Percentiles rank a stretch among this genome's conserved stretches.
These are phyloP conservation scores for Thamnophis elegans DNA, from an alignment of 2,797 vertebrate species.

Conservation along the genomic window DNA sequence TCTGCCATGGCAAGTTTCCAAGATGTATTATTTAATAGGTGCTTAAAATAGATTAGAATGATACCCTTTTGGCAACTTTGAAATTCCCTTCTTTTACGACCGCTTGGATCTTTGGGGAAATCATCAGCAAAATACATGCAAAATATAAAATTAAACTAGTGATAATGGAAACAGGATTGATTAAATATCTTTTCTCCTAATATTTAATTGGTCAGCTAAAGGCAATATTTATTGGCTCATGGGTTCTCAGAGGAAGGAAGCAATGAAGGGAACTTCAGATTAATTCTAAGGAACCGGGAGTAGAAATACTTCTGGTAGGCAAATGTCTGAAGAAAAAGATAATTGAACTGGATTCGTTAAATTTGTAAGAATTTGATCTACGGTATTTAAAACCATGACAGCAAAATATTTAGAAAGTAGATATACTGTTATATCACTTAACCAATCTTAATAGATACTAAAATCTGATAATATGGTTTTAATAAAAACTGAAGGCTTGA, in stretches of 20 bases:
- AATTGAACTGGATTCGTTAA: not conserved
- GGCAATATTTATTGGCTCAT: not conserved
- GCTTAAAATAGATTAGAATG: not conserved
- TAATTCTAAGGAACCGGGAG: not conserved
- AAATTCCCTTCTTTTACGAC: not conserved
- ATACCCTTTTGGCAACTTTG: not conserved
- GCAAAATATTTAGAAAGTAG: not conserved
- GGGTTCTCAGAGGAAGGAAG: not conserved
- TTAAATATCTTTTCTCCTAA: not conserved
- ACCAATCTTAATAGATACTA: not conserved
- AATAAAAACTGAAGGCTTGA: constrained; percentile 17
- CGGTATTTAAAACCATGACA: not conserved
- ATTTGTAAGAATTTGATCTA: not conserved
- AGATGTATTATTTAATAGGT: not conserved
- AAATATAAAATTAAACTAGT: not conserved
- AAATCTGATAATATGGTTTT: not conserved
- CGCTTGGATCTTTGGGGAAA: not conserved
- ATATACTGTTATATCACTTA: not conserved
- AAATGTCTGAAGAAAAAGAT: not conserved
- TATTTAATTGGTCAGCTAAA: not conserved
- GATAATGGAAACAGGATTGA: not conserved
- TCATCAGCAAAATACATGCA: not conserved
- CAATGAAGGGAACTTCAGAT: not conserved
- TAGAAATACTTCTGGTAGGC: not conserved
- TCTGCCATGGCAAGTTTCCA: not conserved